A percentile compares a stretch with the other conserved stretches of the same genome.
phyloP scores from a whole-genome alignment of 2,797 vertebrate genomes.

The Chloroceryle amazona region DNA sequence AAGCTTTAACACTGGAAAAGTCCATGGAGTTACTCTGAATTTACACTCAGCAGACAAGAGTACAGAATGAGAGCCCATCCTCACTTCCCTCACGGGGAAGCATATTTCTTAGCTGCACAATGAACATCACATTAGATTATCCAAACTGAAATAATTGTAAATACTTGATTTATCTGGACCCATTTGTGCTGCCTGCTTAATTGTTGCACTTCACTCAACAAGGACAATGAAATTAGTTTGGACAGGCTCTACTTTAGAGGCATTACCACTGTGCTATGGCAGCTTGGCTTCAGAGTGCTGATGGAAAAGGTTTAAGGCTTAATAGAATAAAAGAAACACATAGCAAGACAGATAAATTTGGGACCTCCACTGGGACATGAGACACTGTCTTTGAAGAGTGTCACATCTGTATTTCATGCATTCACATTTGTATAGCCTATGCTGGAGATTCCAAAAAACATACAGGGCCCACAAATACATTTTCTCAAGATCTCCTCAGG shows the following conservation, averaged over 20 bases:
- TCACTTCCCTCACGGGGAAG: not conserved
- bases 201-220: conserved; percentile 48
- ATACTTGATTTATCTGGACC: conserved; percentile 4
- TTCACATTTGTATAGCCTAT: not conserved
- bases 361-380: not conserved
- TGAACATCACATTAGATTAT: conserved; percentile 42
- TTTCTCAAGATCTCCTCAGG: not conserved
- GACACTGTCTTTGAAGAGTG: not conserved
- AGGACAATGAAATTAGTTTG: conserved; percentile 40
- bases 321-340: not conserved
- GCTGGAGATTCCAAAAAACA: not conserved
- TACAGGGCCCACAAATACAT: not conserved
- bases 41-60: not conserved
- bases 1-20: not conserved
- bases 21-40: not conserved
- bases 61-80: not conserved
- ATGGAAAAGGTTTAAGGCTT: not conserved
- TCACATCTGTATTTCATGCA: not conserved
- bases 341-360: not conserved
- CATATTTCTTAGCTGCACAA: not conserved
- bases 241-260: conserved; percentile 24
- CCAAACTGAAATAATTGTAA: conserved; percentile 53
- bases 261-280: not conserved
- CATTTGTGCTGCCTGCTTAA: conserved; percentile 26
- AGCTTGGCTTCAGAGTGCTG: not conserved